Base-by-base conservation (phyloP, 1,140 invertebrate genomes). In the Ips typographus region DNA sequence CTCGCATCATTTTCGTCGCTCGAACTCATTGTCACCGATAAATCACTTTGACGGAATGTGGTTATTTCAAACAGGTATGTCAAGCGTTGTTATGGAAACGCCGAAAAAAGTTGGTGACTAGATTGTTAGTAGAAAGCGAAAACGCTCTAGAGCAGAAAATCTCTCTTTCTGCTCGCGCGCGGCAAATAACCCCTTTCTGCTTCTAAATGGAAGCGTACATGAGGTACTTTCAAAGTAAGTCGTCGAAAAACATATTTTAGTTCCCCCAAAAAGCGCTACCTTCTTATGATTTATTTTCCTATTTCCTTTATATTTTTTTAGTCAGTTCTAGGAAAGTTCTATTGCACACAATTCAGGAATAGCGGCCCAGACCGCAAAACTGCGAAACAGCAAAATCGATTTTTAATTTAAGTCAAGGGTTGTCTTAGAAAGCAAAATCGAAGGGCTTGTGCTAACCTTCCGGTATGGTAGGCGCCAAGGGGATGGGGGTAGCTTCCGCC, bases 381-480 rank as follows among this genome's bases (percentile, higher is more conserved):
- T 36, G 53, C 36, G 53, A 39, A 6, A 39, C n/a, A 37, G 8
- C 37, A 56, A 43, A 40, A 63, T 65, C 52, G 51, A 65, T 65
- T 65, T 43, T 56, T 56, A 65, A 56, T 65, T 65, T 65, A 42
- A 40, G 39, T 4, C 44, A 43, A 38, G 44, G 47, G 60, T 68
- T 68, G 49, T 68, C 65, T 68, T 56, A 62, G 60, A 68, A 68
- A 62, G 51, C 60, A 68, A 63, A 68, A 68, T 56, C 53, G 67
- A 63, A 68, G 58, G 67, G 59, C 58, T 63, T 68, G 58, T 61
- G 67, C 59, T 68, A 68, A 68, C 67, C 67, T 68, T 68, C 67
- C 67, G 67, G 58, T 56, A 47, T 56, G 63, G 53, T 44, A 43
- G 52, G 65, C 43, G 65, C 57, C 40, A 44, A 56, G 51, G 65